A percentile compares a stretch with the other conserved stretches of the same genome.
These are phyloP conservation scores for Parnassius smintheus DNA, from an alignment of 2,888 invertebrate species.

Conservation along the genomic window DNA sequence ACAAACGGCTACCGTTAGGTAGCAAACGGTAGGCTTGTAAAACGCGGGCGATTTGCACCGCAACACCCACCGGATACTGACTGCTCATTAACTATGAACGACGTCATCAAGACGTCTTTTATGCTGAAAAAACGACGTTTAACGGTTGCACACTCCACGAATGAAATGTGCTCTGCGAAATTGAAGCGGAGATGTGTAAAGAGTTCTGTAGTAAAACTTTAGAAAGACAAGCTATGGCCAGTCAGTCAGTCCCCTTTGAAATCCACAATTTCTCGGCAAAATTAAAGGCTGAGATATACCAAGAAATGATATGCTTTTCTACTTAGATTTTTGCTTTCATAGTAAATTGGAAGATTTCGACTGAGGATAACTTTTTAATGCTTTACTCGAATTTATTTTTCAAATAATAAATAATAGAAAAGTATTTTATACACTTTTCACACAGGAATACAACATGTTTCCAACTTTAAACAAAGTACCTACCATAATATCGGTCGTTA, in stretches of 20 bases:
- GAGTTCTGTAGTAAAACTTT: conserved; percentile 54
- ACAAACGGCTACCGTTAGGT: conserved; percentile 55
- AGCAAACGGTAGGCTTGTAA: conserved; percentile 62
- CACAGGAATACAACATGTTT: no score
- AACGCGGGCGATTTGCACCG: conserved; percentile 73
- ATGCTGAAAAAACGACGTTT: conserved; percentile 69
- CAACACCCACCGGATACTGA: conserved; percentile 73
- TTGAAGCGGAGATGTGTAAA: conserved; percentile 74
- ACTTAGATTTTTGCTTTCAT: conserved; percentile 10
- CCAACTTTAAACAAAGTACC: no score
- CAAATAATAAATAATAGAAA: no score
- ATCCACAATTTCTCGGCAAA: conserved; percentile 42
- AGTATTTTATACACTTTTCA: no score
- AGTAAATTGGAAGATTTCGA: conserved; percentile 2
- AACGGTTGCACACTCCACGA: conserved; percentile 69
- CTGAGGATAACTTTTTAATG: not conserved
- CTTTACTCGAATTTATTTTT: no score
- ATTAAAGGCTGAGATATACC: conserved; percentile 36
- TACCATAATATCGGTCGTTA: no score
- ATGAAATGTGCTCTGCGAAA: conserved; percentile 75
- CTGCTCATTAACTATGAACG: conserved; percentile 80
- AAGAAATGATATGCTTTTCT: conserved; percentile 19
- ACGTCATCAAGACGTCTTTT: conserved; percentile 77
- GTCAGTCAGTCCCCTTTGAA: conserved; percentile 47
- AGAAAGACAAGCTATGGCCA: conserved; percentile 64